Conservation (phyloP, 2,113 vertebrate species). For the Nansenia antarctica region DNA sequence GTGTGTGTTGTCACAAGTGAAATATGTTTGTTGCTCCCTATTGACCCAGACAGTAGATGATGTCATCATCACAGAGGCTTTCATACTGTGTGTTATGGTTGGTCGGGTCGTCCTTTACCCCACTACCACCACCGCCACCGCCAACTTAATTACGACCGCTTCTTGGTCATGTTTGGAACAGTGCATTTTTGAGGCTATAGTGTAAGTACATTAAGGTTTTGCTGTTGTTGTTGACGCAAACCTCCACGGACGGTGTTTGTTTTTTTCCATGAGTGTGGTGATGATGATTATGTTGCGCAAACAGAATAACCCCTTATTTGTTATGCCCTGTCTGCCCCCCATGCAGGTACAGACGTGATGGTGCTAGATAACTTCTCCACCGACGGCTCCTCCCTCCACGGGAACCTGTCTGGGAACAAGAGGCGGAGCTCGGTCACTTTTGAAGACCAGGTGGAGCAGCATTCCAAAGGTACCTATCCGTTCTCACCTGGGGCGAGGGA, state of each 20-base stretch:
- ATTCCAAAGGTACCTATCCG: conserved; percentile 79
- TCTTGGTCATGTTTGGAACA: too few relatives aligned
- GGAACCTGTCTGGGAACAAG: conserved; percentile 73
- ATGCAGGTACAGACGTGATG: conserved; percentile 91
- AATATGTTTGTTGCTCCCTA: not conserved
- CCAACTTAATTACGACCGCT: too few relatives aligned
- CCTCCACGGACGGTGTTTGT: too few relatives aligned
- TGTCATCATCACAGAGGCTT: not conserved
- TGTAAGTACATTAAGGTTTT: too few relatives aligned
- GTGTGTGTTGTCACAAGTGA: conserved; percentile 24
- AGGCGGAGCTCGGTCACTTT: conserved; percentile 95
- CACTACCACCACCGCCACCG: too few relatives aligned
- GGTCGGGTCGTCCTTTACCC: too few relatives aligned
- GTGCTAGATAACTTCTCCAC: conserved; percentile 87
- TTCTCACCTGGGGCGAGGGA: not conserved
- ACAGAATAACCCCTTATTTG: too few relatives aligned
- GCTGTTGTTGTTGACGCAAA: too few relatives aligned
- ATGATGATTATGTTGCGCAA: too few relatives aligned
- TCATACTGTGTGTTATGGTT: not conserved
- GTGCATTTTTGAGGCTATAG: too few relatives aligned
- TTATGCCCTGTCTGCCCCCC: not conserved
- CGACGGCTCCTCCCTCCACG: conserved; percentile 72
- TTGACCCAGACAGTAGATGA: not conserved
- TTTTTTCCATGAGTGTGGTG: too few relatives aligned
- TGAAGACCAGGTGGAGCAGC: conserved; percentile 92